These are phyloP conservation scores for Macrosteles quadrilineatus DNA, from an alignment of 1,140 invertebrate species.

Conservation along the genomic window DNA sequence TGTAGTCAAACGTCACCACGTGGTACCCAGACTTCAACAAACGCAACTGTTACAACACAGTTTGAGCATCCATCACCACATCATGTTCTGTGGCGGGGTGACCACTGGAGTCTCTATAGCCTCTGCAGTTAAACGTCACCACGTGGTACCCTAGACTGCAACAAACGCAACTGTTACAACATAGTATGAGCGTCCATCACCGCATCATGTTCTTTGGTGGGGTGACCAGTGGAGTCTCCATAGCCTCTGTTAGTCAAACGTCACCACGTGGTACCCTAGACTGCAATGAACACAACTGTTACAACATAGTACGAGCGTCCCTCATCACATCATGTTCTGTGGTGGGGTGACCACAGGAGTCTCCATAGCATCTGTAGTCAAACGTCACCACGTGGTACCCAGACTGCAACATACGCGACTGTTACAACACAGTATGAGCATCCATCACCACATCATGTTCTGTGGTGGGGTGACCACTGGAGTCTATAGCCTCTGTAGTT, in stretches of 20 bases:
- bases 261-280: background rate
- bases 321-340: conserved; percentile 79
- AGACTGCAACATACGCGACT: too few relatives aligned
- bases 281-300: conserved; percentile 50
- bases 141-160: conserved; percentile 24
- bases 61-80: conserved; percentile 75
- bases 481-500: conserved; percentile 75
- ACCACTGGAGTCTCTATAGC: conserved; percentile 80
- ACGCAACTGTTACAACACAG: too few relatives aligned
- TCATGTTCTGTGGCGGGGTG: conserved; percentile 73
- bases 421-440: too few relatives aligned
- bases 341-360: conserved; percentile 70
- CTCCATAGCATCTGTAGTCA: conserved; percentile 72
- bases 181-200: conserved; percentile 76
- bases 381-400: background rate
- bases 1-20: too few relatives aligned
- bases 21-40: too few relatives aligned
- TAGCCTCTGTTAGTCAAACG: conserved; percentile 62
- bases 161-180: conserved; percentile 71
- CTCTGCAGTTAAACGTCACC: conserved; percentile 49
- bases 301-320: conserved; percentile 74
- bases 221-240: conserved; percentile 75
- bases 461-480: conserved; percentile 64
- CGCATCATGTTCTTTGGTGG: conserved; percentile 76
- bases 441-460: conserved; percentile 84